These are phyloP conservation scores for Felis catus DNA, from an alignment of 2,113 vertebrate species.

Conservation along the genomic window F.catus_Fca126_mat1.0 CM031412.1:114560501-114561000, in stretches of 20 bases:
- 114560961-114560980: not conserved
- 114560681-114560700: not conserved
- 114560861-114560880: slow-evolving; percentile 26
- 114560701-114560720: not conserved
- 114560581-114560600: not conserved
- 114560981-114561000: not conserved
- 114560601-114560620: not conserved
- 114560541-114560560: slow-evolving; percentile 66
- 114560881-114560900: slow-evolving; percentile 58
- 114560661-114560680: slow-evolving; percentile 43
- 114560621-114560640: slow-evolving; percentile 28
- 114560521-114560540: slow-evolving; percentile 62
- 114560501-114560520: slow-evolving; percentile 71
- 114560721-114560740: not conserved
- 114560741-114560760: slow-evolving; percentile 55
- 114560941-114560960: not conserved
- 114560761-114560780: slow-evolving; percentile 47
- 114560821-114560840: slow-evolving; percentile 55
- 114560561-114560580: not conserved
- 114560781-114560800: slow-evolving; percentile 63
- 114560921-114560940: slow-evolving; percentile 28
- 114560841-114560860: slow-evolving; percentile 32
- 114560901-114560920: slow-evolving; percentile 10
- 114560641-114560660: slow-evolving; percentile 14
- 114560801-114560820: slow-evolving; percentile 62